Conservation (phyloP, 2,888 invertebrate genomes). For the Dynastes grantii region DNA sequence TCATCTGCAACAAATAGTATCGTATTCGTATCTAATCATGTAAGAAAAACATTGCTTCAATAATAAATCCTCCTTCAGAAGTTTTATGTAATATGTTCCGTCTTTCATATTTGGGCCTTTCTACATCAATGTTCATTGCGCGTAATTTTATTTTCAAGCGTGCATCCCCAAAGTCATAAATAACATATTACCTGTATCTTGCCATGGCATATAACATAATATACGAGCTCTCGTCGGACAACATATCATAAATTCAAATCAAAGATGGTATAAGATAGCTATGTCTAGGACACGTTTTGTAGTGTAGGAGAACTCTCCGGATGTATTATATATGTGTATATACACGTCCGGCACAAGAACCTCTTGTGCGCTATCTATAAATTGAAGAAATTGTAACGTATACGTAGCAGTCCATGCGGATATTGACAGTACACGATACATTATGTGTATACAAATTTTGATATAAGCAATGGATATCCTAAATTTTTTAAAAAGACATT, state of each 20-base stretch:
- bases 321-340: conserved; percentile 13
- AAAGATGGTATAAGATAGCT: conserved; percentile 47
- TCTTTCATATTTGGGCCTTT: background rate
- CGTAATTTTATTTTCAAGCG: conserved; percentile 43
- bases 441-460: too few relatives aligned
- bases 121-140: conserved; percentile 1
- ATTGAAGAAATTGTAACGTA: conserved; percentile 6
- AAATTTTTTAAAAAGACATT: too few relatives aligned
- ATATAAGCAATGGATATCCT: too few relatives aligned
- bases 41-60: too few relatives aligned
- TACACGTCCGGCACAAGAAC: background rate
- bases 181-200: conserved; percentile 29
- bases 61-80: too few relatives aligned
- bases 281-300: conserved; percentile 36
- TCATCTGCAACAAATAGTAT: too few relatives aligned
- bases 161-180: conserved; percentile 25
- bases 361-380: conserved; percentile 12
- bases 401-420: background rate
- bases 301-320: conserved; percentile 5
- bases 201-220: conserved; percentile 19
- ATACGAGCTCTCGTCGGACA: conserved; percentile 45
- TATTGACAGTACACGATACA: too few relatives aligned
- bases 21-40: too few relatives aligned
- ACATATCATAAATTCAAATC: conserved; percentile 51
- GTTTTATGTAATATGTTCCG: too few relatives aligned